Percentiles rank a stretch among this genome's conserved stretches.
phyloP scores from a whole-genome alignment of 2,113 vertebrate genomes.

The Seriola quinqueradiata region DNA sequence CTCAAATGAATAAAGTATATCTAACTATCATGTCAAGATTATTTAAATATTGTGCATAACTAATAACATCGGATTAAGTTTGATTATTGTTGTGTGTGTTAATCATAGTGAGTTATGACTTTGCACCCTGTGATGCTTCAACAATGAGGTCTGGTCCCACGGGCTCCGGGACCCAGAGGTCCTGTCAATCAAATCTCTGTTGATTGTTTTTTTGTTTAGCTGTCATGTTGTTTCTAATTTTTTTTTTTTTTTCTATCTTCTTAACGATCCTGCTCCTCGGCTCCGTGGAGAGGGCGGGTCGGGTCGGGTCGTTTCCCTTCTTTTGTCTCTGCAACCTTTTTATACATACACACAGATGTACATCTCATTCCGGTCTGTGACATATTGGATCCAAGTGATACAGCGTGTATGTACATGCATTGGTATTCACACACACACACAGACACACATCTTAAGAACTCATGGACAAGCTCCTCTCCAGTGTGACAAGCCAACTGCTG shows the following conservation, averaged over 20 bases:
- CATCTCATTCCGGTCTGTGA: background rate
- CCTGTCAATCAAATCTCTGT: constrained; percentile 74
- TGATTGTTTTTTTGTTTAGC: constrained; percentile 70
- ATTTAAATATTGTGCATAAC: constrained; percentile 33
- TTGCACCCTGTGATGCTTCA: constrained; percentile 25
- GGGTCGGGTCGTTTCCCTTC: background rate
- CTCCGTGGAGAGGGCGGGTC: background rate
- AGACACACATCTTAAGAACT: background rate
- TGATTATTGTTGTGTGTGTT: constrained; percentile 42
- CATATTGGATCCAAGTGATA: background rate
- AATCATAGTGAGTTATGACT: constrained; percentile 32
- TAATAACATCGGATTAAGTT: constrained; percentile 41
- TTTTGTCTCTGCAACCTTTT: background rate
- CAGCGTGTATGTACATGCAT: background rate
- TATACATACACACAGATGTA: background rate
- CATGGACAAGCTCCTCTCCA: background rate
- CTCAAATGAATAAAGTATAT: constrained; percentile 1
- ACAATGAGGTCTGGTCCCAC: constrained; percentile 56
- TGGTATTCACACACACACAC: background rate
- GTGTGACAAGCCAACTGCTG: background rate
- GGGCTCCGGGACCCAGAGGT: constrained; percentile 48
- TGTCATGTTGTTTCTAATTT: constrained; percentile 32
- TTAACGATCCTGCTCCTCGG: background rate
- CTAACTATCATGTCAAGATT: constrained; percentile 1
- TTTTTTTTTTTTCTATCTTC: background rate